Evolutionary conservation across 1,140 invertebrate genomes (phyloP).

Genomic region (Nebria ingens): DNA sequence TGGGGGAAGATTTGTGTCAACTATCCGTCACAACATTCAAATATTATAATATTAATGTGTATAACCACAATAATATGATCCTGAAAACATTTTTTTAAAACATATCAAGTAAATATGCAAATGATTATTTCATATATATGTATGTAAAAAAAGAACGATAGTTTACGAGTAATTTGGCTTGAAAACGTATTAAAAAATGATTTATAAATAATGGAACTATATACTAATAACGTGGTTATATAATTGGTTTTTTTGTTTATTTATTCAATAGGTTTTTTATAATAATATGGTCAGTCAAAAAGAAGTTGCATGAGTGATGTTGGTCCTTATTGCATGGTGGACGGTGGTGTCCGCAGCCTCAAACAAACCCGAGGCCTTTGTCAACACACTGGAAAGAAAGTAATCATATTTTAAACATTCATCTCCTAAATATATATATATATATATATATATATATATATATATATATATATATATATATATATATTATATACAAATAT

Average conservation of each 20-base stretch:
- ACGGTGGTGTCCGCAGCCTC: slow-evolving; percentile 32
- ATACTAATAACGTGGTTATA: slow-evolving; percentile 5
- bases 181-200: slow-evolving; percentile 9
- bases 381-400: slow-evolving; percentile 33
- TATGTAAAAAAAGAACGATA: too few relatives aligned
- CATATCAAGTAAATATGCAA: not conserved
- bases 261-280: not conserved
- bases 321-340: slow-evolving; percentile 37
- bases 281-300: slow-evolving; percentile 30
- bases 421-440: not conserved
- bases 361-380: slow-evolving; percentile 30
- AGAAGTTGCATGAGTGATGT: slow-evolving; percentile 20
- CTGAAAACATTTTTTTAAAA: not conserved
- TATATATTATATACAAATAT: not conserved
- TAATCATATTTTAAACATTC: slow-evolving; percentile 11
- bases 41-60: slow-evolving; percentile 9
- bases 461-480: not conserved
- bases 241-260: too few relatives aligned
- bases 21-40: slow-evolving; percentile 5
- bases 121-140: not conserved
- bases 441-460: slow-evolving; percentile 10
- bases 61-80: slow-evolving; percentile 7
- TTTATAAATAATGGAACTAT: slow-evolving; percentile 5
- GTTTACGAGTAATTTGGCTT: slow-evolving; percentile 5
- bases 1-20: not conserved